Evolutionary conservation across 1,140 invertebrate species (phyloP), one percentile per base, ranked within the genome.

Genomic region (Zaprionus davidi): DNA sequence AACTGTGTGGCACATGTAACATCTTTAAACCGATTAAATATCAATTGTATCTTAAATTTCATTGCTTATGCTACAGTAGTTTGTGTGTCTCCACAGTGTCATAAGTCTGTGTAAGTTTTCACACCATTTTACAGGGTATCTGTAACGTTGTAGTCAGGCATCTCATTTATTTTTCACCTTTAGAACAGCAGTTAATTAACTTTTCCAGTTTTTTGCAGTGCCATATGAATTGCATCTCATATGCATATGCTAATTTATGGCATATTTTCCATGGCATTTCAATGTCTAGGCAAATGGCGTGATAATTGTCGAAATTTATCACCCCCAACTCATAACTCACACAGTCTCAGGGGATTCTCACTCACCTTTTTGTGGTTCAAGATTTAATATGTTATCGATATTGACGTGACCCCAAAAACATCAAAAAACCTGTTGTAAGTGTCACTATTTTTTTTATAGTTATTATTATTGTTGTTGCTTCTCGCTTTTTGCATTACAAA

Each of bases 401-500:
- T 17, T 38, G 15, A 36, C 17, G 12, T 69, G 36, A 66, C 55
- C 53, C 38, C 53, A 49, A 58, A 41, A 64, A 15, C 17, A 28
- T 1, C 12, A 6, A 9, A 44, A 46, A 64, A 60, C 64, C 34
- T 73, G 56, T 73, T 73, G 60, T 38, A 55, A 56, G 24, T 38
- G 3, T 69, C 13, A 15, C n/a, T 34, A 17, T 24, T 57, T 20
- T 36, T 41, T 41, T 24, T 22, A 17, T 31, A 3, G 36, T 51
- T 51, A 11, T 49, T 36, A 7, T 20, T 24, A 2, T 64, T 22
- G 5, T 22, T n/a, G 34, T 46, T 53, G 9, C 5, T 49, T 49
- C 5, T 49, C 17, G 7, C n/a, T 13, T 59, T 66, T 59, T 22
- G 17, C 46, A 53, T 74, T 65, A 71, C 44, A 53, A 72, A 73